These are phyloP conservation scores for Parus major DNA, from an alignment of 2,113 vertebrate species.

Conservation along the genomic window DNA sequence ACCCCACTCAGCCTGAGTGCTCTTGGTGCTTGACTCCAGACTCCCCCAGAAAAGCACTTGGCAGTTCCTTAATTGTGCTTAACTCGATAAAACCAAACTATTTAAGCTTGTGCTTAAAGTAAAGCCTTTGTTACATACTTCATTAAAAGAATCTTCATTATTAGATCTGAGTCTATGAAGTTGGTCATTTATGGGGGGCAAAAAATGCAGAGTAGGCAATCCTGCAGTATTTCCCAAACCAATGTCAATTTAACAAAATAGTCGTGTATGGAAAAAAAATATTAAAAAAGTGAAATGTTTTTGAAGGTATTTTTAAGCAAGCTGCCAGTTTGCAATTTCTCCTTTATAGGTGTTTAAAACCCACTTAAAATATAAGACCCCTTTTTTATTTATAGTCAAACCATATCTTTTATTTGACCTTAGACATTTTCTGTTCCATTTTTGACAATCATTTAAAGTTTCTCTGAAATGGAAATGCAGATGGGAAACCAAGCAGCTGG, in stretches of 20 bases:
- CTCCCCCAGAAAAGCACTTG: not conserved
- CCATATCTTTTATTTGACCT: not conserved
- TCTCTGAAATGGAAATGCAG: not conserved
- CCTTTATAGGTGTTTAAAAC: not conserved
- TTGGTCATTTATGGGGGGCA: not conserved
- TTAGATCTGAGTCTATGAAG: not conserved
- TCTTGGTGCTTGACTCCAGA: not conserved
- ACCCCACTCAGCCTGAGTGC: not conserved
- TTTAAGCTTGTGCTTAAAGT: not conserved
- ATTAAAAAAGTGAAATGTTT: not conserved
- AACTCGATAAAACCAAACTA: not conserved
- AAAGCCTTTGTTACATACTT: not conserved
- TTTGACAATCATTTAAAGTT: not conserved
- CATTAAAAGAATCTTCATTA: not conserved
- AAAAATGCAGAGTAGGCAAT: not conserved
- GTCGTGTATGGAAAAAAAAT: not conserved
- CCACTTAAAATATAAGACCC: not conserved
- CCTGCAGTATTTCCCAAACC: not conserved
- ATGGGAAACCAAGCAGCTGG: not conserved
- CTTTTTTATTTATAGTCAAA: not conserved
- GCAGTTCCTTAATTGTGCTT: not conserved
- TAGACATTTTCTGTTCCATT: not conserved
- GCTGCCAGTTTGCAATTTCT: not conserved
- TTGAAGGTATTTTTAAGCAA: slow-evolving; percentile 1
- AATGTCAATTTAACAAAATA: not conserved